Conservation (phyloP, 2,888 invertebrate species). For the Amphipoea lucens region DNA sequence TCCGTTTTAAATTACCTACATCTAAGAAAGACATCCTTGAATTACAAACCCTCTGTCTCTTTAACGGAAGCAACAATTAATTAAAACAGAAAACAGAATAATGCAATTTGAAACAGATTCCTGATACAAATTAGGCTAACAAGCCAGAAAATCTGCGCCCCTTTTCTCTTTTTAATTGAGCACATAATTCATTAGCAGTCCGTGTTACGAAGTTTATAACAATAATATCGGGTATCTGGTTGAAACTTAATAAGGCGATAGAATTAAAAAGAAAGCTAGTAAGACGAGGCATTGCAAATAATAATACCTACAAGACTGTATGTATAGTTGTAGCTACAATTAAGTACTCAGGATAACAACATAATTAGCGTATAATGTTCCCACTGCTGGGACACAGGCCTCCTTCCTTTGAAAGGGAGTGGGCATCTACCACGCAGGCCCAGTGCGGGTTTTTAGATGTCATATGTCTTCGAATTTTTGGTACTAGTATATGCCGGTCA, state of each 20-base stretch:
- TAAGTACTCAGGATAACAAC: too few relatives aligned
- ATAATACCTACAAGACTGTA: neutral
- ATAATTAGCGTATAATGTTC: too few relatives aligned
- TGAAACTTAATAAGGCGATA: constrained; percentile 36
- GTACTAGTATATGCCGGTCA: too few relatives aligned
- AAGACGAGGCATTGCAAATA: neutral
- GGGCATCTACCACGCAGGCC: too few relatives aligned
- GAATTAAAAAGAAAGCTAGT: constrained; percentile 7
- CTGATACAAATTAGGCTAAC: constrained; percentile 73
- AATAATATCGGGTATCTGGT: constrained; percentile 44
- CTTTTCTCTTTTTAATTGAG: constrained; percentile 77
- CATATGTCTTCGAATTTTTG: too few relatives aligned
- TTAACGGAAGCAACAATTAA: constrained; percentile 36
- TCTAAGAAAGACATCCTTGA: neutral
- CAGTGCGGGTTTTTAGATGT: too few relatives aligned
- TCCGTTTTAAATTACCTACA: constrained; percentile 10
- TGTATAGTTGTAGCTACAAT: too few relatives aligned
- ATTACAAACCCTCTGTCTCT: constrained; percentile 3
- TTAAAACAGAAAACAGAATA: constrained; percentile 52
- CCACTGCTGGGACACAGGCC: too few relatives aligned
- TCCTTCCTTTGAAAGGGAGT: too few relatives aligned
- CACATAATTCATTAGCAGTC: constrained; percentile 71
- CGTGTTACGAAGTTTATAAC: constrained; percentile 61
- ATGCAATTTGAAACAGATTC: constrained; percentile 67
- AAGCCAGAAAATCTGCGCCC: constrained; percentile 70